Evolutionary conservation across 2,888 invertebrate species (phyloP), one percentile per base, ranked within the genome.

Genomic region (Zygogramma bicolorata): DNA sequence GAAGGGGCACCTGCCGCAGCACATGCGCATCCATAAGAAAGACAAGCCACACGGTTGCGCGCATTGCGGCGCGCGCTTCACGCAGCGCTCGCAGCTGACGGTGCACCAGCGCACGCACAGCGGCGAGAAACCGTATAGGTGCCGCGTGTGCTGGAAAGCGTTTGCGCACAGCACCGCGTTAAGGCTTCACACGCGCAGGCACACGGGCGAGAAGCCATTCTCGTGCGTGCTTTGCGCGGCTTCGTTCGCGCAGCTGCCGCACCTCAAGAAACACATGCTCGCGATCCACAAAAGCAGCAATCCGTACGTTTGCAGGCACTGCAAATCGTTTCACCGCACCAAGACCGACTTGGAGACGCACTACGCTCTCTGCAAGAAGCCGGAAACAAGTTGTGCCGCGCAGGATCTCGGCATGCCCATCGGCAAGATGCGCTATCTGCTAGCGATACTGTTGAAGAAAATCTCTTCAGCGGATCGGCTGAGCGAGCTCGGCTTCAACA

Each of bases 171-270:
- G 95, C 0, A 95, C 95, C 13, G 95, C 95, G 0, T 88, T 96
- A 5, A 95, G 95, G 87, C 88, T 96, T 63, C 96, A 96, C 85
- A 93, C 94, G 8, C 89, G 95, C 53, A 90, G 94, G 13, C 95
- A 95, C 83, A 95, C 95, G 0, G 96, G 96, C 0, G 96, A 96
- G 84, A 94, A 95, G 80, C 96, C 96, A 0, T 95, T 95, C 84
- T 89, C 89, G 59, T 93, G 93, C 82, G 88, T 91, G 13, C 87
- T 93, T 79, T 95, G 95, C 82, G 91, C 92, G 40, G 90, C 92
- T 40, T 91, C 92, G 0, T 95, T 95, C 85, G 93, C 94, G 0
- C 96, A 96, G 84, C 86, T 96, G 69, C 95, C 96, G 0, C 96
- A 96, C 83, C 91, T 96, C 86, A 96, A 96, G 86, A 94, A 95